Percentiles rank a stretch among this genome's conserved stretches.
Evolutionary conservation across 2,888 invertebrate genomes (phyloP).

Genomic region (Rapana venosa): DNA sequence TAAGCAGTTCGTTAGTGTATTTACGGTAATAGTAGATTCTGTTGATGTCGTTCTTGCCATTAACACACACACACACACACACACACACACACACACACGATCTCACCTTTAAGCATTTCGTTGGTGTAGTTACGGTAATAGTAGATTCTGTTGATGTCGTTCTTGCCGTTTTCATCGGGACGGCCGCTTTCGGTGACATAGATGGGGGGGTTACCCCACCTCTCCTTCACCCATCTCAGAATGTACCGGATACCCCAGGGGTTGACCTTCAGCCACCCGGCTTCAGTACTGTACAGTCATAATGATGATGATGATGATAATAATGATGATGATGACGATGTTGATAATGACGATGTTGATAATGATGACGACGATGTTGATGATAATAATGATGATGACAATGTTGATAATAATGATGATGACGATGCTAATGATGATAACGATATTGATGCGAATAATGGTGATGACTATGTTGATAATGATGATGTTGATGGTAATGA

Average conservation of each 20-base stretch:
- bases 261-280: slow-evolving; percentile 66
- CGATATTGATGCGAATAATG: too few relatives aligned
- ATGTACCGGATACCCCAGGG: slow-evolving; percentile 69
- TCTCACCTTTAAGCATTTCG: slow-evolving; percentile 74
- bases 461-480: too few relatives aligned
- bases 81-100: slow-evolving; percentile 75
- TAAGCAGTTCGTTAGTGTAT: slow-evolving; percentile 3
- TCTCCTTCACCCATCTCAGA: slow-evolving; percentile 65
- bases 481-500: too few relatives aligned
- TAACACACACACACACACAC: slow-evolving; percentile 5
- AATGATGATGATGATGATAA: too few relatives aligned
- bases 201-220: slow-evolving; percentile 65
- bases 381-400: too few relatives aligned
- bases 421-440: too few relatives aligned
- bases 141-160: slow-evolving; percentile 68
- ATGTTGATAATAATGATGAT: too few relatives aligned
- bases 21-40: neutral
- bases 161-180: slow-evolving; percentile 62
- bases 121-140: slow-evolving; percentile 73
- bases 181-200: slow-evolving; percentile 74
- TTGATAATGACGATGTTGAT: too few relatives aligned
- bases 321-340: too few relatives aligned
- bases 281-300: slow-evolving; percentile 56
- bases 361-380: too few relatives aligned
- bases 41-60: neutral